Evolutionary conservation across 2,888 invertebrate genomes (phyloP).

Genomic region (Oxycera nigricornis): DNA sequence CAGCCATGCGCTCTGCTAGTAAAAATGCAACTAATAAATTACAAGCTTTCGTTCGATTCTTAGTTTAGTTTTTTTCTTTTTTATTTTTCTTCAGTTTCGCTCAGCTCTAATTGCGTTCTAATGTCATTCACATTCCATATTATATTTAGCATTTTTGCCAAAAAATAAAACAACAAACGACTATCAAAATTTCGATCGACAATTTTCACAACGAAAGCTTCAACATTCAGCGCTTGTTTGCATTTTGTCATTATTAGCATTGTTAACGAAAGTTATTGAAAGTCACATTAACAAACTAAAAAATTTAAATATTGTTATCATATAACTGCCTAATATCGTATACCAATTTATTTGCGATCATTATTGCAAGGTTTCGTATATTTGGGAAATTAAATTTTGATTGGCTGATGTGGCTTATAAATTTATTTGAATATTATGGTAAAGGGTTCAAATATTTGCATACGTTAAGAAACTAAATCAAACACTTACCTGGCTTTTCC

Average conservation of each 20-base stretch:
- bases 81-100: neutral
- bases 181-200: neutral
- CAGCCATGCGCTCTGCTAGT: conserved; percentile 29
- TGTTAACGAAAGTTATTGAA: neutral
- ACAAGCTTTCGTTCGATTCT: neutral
- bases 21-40: conserved; percentile 9
- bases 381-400: conserved; percentile 1
- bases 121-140: conserved; percentile 25
- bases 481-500: conserved; percentile 84
- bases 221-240: neutral
- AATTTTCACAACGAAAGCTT: conserved; percentile 14
- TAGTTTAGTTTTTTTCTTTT: neutral
- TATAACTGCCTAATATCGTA: neutral
- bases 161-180: neutral
- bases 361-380: neutral
- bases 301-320: neutral
- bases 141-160: conserved; percentile 13
- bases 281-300: neutral
- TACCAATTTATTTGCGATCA: neutral
- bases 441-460: neutral
- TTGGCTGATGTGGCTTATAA: conserved; percentile 8
- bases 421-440: neutral
- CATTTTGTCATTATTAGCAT: neutral
- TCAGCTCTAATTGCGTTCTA: neutral
- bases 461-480: neutral